These are phyloP conservation scores for Chaetura pelagica DNA, from an alignment of 2,113 vertebrate species.

Conservation along the genomic window DNA sequence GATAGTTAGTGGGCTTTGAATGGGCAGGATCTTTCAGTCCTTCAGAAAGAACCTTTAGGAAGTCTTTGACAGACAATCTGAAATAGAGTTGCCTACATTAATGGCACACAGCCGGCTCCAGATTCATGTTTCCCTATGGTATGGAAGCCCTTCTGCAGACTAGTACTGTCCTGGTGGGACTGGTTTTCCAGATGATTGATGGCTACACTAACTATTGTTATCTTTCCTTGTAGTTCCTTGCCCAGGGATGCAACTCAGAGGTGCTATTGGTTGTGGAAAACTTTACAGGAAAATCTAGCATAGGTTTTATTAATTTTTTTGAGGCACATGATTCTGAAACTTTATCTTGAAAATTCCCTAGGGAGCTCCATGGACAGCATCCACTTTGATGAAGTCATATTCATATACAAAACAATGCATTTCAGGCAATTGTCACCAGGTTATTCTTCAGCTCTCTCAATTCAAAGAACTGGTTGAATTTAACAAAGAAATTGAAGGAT, in stretches of 20 bases:
- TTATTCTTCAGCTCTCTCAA: neutral
- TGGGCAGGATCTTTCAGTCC: neutral
- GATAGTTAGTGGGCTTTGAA: neutral
- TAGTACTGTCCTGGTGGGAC: neutral
- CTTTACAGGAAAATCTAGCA: neutral
- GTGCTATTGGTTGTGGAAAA: neutral
- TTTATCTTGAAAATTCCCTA: neutral
- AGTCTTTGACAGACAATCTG: neutral
- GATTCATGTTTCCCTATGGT: neutral
- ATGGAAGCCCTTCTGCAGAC: neutral
- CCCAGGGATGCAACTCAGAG: neutral
- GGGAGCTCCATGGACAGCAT: neutral
- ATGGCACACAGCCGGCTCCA: neutral
- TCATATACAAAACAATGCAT: neutral
- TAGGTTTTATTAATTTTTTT: neutral
- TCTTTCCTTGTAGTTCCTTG: neutral
- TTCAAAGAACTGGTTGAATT: slow-evolving; percentile 28
- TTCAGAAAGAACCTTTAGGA: neutral
- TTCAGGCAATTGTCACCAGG: neutral
- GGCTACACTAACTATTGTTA: neutral
- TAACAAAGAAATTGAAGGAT: slow-evolving; percentile 43
- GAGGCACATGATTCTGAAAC: neutral
- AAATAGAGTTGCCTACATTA: neutral
- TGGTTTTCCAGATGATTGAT: neutral
- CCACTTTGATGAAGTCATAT: neutral